A percentile compares a stretch with the other conserved stretches of the same genome.
phyloP scores from a whole-genome alignment of 1,140 invertebrate genomes.

The Thereuonema tuberculata region DNA sequence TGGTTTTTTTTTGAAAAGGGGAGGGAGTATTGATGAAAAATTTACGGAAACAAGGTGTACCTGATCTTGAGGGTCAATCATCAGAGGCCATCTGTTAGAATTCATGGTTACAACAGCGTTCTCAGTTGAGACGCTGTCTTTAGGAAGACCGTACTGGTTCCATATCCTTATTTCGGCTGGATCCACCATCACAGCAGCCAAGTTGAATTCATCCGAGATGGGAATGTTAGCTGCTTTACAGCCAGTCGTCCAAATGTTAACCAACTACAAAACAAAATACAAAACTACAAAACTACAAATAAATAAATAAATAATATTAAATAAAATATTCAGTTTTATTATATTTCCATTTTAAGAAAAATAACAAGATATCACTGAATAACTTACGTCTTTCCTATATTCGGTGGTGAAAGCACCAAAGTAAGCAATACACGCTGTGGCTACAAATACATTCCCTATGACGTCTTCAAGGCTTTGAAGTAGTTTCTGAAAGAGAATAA shows the following conservation, averaged over 20 bases:
- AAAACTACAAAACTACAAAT: background rate
- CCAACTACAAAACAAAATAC: background rate
- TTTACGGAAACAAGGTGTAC: too few species aligned
- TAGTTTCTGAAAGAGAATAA: constrained; percentile 1
- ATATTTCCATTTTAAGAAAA: background rate
- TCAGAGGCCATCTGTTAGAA: constrained; percentile 64
- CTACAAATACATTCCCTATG: constrained; percentile 34
- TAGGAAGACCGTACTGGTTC: constrained; percentile 66
- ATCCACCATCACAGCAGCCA: constrained; percentile 61
- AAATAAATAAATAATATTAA: too few species aligned
- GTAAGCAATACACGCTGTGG: constrained; percentile 34
- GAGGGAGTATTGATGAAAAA: too few species aligned
- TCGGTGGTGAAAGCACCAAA: constrained; percentile 33
- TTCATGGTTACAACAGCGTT: constrained; percentile 73
- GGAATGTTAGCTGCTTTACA: constrained; percentile 31
- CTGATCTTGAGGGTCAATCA: constrained; percentile 84
- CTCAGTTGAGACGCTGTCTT: constrained; percentile 68
- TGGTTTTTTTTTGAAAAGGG: too few species aligned
- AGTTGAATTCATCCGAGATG: constrained; percentile 37
- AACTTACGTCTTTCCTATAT: constrained; percentile 21
- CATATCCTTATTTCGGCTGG: constrained; percentile 67
- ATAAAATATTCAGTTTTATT: too few species aligned
- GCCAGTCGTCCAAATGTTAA: constrained; percentile 17
- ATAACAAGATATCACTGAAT: background rate
- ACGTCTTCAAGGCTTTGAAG: constrained; percentile 28